Evolutionary conservation across 2,888 invertebrate species (phyloP), one percentile per base, ranked within the genome.

Genomic region (Tetragnatha montana): DNA sequence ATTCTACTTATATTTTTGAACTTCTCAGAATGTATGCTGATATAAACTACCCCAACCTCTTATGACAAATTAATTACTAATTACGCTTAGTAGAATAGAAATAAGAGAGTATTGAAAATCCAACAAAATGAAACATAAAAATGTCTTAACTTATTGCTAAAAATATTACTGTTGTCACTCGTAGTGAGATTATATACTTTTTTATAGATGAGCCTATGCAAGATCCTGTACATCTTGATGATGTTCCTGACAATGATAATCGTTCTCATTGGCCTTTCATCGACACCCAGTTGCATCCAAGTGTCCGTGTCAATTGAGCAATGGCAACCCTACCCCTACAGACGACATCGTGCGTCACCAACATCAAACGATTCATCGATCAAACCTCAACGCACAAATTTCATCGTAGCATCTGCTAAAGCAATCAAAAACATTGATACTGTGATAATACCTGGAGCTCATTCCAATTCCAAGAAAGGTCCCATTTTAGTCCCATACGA

Each of bases 231-330:
- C n/a, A 35, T 75, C 1, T 35, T 14, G 14, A 19, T 80, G 2
- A 17, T 68, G 7, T 68, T 88, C 7, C 21, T 80, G 47, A 68
- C 68, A 4, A 12, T 82, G 21, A 8, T 79, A 0, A 21, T 79
- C 1, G 14, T 88, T 69, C n/a, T 88, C 21, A 35, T 88, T 47
- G 60, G 83, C 49, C 17, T 88, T 8, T 50, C 17, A 50, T 79
- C 83, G 0, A 80, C 88, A 2, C 83, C 79, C n/a, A 88, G 80
- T 49, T 88, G 88, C 75, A 84, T 84, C 21, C 88, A 83, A 51
- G 88, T 88, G 6, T 88, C 83, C 4, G 80, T 88, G 8, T 88
- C 88, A 1, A 74, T 88, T 14, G 71, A 83, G 7, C 70, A 88
- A 14, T 84, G 79, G 74, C 88, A 51, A 10, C 73, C 82, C 0